Percentiles rank a stretch among this genome's conserved stretches.
Evolutionary conservation across 2,888 invertebrate species (phyloP).

Genomic region (Stenoptilia bipunctidactyla): DNA sequence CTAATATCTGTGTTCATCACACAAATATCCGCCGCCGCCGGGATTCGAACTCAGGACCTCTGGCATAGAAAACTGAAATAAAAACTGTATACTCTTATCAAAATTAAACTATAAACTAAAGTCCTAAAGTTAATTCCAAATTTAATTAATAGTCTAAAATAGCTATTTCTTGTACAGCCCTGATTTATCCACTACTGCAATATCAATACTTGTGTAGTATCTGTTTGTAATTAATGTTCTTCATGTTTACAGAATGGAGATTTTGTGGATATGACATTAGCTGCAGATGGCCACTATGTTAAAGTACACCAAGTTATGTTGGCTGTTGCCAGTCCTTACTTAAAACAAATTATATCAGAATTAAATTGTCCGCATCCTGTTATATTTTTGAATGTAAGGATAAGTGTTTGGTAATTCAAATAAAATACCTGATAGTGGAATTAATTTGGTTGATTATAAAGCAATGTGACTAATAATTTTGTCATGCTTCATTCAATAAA

Average conservation of each 20-base stretch:
- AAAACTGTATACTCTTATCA: neutral
- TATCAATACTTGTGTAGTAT: neutral
- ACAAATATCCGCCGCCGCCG: too few relatives aligned
- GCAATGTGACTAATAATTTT: too few relatives aligned
- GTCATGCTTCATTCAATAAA: too few relatives aligned
- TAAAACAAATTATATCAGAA: slow-evolving; percentile 47
- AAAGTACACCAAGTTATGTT: slow-evolving; percentile 57
- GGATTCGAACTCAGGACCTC: too few relatives aligned
- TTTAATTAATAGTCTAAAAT: too few relatives aligned
- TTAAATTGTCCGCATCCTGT: slow-evolving; percentile 51
- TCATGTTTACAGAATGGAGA: slow-evolving; percentile 40
- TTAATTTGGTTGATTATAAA: too few relatives aligned
- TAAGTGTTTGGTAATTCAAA: too few relatives aligned
- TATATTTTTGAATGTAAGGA: slow-evolving; percentile 56
- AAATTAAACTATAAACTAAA: neutral
- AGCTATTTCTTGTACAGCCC: neutral
- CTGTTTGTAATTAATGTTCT: neutral
- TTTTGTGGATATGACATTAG: slow-evolving; percentile 62
- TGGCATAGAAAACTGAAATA: neutral
- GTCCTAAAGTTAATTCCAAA: too few relatives aligned
- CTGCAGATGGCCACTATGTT: slow-evolving; percentile 55
- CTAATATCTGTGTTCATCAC: too few relatives aligned
- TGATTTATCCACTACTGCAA: neutral
- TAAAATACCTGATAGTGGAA: too few relatives aligned
- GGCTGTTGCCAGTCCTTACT: slow-evolving; percentile 53